Conservation (phyloP, 2,888 invertebrate genomes). For the Coelinius sp. region DNA sequence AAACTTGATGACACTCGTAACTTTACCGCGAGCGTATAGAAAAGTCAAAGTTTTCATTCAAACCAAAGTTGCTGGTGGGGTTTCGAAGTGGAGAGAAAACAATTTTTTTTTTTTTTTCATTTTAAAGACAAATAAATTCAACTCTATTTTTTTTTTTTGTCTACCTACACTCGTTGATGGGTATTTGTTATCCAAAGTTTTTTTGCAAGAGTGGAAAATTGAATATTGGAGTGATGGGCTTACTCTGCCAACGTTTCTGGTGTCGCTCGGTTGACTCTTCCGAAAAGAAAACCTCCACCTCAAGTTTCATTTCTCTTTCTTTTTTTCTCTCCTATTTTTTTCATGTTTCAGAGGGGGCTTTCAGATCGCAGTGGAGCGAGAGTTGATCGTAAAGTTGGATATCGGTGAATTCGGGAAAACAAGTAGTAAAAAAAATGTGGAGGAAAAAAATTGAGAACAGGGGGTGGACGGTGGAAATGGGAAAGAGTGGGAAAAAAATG, state of each 20-base stretch:
- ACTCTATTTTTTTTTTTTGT: constrained; percentile 6
- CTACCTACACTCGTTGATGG: neutral
- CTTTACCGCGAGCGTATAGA: constrained; percentile 53
- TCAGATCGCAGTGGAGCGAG: constrained; percentile 28
- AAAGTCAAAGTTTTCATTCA: constrained; percentile 24
- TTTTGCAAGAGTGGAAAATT: constrained; percentile 3
- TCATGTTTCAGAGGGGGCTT: neutral
- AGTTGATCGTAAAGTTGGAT: constrained; percentile 48
- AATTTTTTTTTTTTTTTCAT: constrained; percentile 20
- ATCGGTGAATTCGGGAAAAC: constrained; percentile 40
- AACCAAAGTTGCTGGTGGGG: neutral
- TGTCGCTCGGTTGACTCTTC: constrained; percentile 28
- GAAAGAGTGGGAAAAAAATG: constrained; percentile 28
- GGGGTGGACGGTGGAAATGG: neutral
- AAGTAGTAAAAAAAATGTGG: constrained; percentile 37
- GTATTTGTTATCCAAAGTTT: constrained; percentile 13
- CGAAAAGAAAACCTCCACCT: constrained; percentile 35
- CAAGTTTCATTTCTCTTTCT: constrained; percentile 10
- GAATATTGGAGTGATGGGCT: constrained; percentile 5
- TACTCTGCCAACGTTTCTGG: neutral
- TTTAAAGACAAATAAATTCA: constrained; percentile 22
- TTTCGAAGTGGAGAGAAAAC: constrained; percentile 12
- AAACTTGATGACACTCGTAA: constrained; percentile 48
- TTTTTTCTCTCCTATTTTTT: neutral
- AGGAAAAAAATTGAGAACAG: constrained; percentile 20